Evolutionary conservation across 2,888 invertebrate genomes (phyloP).

Genomic region (Coleophora flavipennella): DNA sequence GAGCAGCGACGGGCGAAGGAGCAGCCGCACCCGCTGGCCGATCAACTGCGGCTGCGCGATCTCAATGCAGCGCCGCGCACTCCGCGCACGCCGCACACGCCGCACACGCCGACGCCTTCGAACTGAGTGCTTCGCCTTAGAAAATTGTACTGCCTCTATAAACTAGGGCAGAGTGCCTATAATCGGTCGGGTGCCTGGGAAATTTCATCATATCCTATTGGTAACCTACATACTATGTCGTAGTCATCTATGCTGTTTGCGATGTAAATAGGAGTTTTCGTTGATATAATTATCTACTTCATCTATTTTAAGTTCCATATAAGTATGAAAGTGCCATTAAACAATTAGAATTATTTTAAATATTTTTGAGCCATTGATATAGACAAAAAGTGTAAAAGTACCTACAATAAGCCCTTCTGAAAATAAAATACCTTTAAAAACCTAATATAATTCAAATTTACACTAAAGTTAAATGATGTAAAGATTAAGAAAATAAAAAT

Average conservation of each 20-base stretch:
- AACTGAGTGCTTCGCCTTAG: conserved; percentile 44
- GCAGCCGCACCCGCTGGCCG: conserved; percentile 35
- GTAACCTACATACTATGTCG: conserved; percentile 12
- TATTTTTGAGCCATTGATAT: too few species aligned
- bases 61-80: conserved; percentile 39
- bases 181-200: conserved; percentile 36
- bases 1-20: conserved; percentile 35
- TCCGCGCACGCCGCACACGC: neutral
- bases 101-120: conserved; percentile 23
- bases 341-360: too few species aligned
- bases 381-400: too few species aligned
- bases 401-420: too few species aligned
- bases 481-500: too few species aligned
- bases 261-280: conserved; percentile 14
- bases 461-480: too few species aligned
- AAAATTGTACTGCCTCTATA: conserved; percentile 38
- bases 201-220: conserved; percentile 25
- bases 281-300: too few species aligned
- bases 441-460: too few species aligned
- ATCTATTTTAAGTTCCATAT: too few species aligned
- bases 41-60: conserved; percentile 49
- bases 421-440: too few species aligned
- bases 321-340: too few species aligned
- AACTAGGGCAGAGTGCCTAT: conserved; percentile 37
- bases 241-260: conserved; percentile 14